These are phyloP conservation scores for Drosophila pseudotalamancana DNA, from an alignment of 2,888 invertebrate species.

Conservation along the genomic window DNA sequence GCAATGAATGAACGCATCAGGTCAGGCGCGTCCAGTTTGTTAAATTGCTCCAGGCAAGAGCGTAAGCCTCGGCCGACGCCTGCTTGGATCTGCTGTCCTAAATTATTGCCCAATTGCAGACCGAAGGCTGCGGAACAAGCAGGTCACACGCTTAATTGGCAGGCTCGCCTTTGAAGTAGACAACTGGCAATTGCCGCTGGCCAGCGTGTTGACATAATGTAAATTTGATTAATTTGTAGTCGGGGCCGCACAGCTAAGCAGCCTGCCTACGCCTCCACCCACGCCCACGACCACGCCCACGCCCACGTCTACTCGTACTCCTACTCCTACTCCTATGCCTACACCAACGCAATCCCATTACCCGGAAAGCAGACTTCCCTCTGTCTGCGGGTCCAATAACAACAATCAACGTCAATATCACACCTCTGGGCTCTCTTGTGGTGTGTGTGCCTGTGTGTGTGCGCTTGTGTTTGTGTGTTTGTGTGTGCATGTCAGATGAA, in stretches of 20 bases:
- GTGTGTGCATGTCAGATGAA: background rate
- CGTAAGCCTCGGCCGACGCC: background rate
- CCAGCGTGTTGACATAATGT: constrained; percentile 64
- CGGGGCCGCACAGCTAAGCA: constrained; percentile 1
- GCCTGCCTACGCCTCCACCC: background rate
- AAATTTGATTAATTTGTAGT: constrained; percentile 71
- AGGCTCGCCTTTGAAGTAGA: constrained; percentile 17
- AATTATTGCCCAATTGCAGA: constrained; percentile 12
- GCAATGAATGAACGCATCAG: constrained; percentile 18
- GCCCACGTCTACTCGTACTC: too few relatives aligned
- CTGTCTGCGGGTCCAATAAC: constrained; percentile 14
- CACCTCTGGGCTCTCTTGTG: constrained; percentile 25
- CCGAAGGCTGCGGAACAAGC: constrained; percentile 21
- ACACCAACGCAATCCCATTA: background rate
- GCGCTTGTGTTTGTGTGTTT: background rate
- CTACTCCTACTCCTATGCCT: too few relatives aligned
- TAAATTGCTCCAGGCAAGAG: constrained; percentile 1
- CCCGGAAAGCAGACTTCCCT: background rate
- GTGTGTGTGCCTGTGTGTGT: too few relatives aligned
- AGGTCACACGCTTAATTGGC: constrained; percentile 25
- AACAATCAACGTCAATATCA: constrained; percentile 33
- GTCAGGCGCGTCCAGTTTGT: constrained; percentile 2
- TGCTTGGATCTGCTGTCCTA: constrained; percentile 2
- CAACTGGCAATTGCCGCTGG: constrained; percentile 9
- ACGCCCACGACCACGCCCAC: too few relatives aligned